Conservation (phyloP, 2,888 invertebrate genomes). For the Idaea biselata region DNA sequence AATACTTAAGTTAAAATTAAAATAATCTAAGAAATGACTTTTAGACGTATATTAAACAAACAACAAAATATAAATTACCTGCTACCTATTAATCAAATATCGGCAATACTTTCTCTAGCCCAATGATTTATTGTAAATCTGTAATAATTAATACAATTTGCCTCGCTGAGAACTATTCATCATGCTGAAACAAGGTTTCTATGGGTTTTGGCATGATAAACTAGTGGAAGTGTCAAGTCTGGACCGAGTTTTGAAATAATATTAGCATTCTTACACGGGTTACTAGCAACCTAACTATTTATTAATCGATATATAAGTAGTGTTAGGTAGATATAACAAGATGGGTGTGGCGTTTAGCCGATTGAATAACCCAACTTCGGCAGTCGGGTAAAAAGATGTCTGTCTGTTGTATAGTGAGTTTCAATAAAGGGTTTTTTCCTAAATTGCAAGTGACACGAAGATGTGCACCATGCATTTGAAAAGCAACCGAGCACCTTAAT, state of each 20-base stretch:
- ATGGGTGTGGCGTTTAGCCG: too few species aligned
- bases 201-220: slow-evolving; percentile 12
- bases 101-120: slow-evolving; percentile 31
- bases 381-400: too few species aligned
- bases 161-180: slow-evolving; percentile 27
- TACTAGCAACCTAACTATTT: neutral
- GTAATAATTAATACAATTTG: slow-evolving; percentile 35
- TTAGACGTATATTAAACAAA: neutral
- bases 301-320: neutral
- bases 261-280: neutral
- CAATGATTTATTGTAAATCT: slow-evolving; percentile 27
- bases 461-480: too few species aligned
- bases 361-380: too few species aligned
- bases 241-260: neutral
- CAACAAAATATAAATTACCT: neutral
- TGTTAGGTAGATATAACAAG: too few species aligned
- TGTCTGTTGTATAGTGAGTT: too few species aligned
- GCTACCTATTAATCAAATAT: slow-evolving; percentile 12
- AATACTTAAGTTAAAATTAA: too few species aligned
- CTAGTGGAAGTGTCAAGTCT: neutral
- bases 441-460: too few species aligned
- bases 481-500: too few species aligned
- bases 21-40: too few species aligned
- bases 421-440: too few species aligned
- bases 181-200: slow-evolving; percentile 28